phyloP scores from a whole-genome alignment of 2,888 invertebrate genomes.

The Hirtodrosophila confusa region DNA sequence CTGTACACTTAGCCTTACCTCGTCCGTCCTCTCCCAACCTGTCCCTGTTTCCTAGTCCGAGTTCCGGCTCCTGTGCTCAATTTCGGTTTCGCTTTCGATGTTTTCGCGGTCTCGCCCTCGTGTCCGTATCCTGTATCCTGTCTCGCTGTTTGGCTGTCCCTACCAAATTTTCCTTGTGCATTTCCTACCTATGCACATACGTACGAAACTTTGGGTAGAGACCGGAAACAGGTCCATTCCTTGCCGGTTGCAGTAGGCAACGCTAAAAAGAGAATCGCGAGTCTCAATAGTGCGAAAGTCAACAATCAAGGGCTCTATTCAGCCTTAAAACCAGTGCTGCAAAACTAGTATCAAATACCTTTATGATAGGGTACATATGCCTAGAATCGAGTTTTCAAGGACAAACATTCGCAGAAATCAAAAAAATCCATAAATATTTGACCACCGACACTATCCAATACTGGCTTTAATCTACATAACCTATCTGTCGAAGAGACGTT shows the following conservation, averaged over 20 bases:
- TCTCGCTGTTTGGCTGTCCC: not conserved
- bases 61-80: constrained; percentile 5
- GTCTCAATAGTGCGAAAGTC: constrained; percentile 7
- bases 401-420: no score
- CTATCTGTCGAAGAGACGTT: no score
- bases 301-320: not conserved
- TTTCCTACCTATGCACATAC: no score
- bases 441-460: no score
- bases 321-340: no score
- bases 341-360: no score
- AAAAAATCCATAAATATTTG: no score
- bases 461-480: no score
- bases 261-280: constrained; percentile 7
- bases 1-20: not conserved
- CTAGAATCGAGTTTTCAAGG: no score
- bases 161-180: not conserved
- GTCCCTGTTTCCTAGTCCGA: not conserved
- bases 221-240: constrained; percentile 22
- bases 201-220: not conserved
- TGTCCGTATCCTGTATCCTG: constrained; percentile 5
- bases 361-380: no score
- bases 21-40: not conserved
- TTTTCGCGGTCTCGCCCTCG: constrained; percentile 7
- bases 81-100: constrained; percentile 8
- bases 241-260: not conserved